Conservation (phyloP, 2,113 vertebrate genomes). For the Hemicordylus capensis region DNA sequence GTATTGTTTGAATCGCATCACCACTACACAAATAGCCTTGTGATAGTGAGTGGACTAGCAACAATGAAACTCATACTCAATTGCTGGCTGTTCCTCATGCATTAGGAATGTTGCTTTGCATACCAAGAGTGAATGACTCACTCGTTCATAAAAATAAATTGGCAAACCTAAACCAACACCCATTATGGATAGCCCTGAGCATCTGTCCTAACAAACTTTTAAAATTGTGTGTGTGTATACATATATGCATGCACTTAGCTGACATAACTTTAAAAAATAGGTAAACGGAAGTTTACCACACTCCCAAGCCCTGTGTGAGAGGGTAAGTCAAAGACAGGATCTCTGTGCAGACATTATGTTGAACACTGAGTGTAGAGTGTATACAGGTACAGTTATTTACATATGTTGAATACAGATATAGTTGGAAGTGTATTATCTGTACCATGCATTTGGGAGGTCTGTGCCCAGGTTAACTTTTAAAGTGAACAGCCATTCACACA, state of each 20-base stretch:
- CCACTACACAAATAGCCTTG: background rate
- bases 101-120: slow-evolving; percentile 7
- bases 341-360: too few relatives aligned
- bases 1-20: background rate
- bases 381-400: too few relatives aligned
- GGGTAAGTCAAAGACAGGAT: background rate
- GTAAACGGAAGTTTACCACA: background rate
- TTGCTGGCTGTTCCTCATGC: background rate
- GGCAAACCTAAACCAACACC: background rate
- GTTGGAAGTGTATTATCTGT: too few relatives aligned
- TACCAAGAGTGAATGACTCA: background rate
- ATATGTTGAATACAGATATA: too few relatives aligned
- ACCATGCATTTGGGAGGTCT: too few relatives aligned
- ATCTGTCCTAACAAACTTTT: background rate
- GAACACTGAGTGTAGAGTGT: too few relatives aligned
- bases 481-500: too few relatives aligned
- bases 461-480: too few relatives aligned
- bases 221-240: too few relatives aligned
- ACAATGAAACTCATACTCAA: background rate
- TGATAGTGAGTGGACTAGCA: background rate
- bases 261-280: too few relatives aligned
- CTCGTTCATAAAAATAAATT: background rate
- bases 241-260: too few relatives aligned
- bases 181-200: background rate
- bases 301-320: background rate